These are phyloP conservation scores for Cheilosia impressa DNA, from an alignment of 2,888 invertebrate genomes.

Conservation along the genomic window DNA sequence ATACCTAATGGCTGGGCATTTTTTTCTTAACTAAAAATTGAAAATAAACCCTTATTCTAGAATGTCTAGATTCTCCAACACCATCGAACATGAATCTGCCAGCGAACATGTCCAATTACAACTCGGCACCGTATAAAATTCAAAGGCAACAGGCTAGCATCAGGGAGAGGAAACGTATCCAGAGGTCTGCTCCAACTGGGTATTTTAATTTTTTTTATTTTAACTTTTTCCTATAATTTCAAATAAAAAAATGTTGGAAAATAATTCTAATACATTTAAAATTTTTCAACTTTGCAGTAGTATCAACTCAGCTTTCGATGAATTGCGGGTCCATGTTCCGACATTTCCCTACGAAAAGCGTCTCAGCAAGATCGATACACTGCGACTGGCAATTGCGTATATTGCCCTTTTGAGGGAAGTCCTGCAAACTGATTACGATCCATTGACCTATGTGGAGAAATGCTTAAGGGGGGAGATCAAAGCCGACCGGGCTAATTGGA, in stretches of 20 bases:
- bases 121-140: slow-evolving; percentile 88
- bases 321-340: slow-evolving; percentile 98
- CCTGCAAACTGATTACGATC: slow-evolving; percentile 94
- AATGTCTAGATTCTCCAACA: slow-evolving; percentile 76
- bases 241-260: neutral
- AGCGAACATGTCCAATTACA: slow-evolving; percentile 77
- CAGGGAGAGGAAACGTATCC: slow-evolving; percentile 98
- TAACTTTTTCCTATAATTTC: slow-evolving; percentile 58
- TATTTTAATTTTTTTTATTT: slow-evolving; percentile 84
- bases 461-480: slow-evolving; percentile 95
- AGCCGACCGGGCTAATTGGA: slow-evolving; percentile 96
- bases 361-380: slow-evolving; percentile 98
- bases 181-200: slow-evolving; percentile 97
- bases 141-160: slow-evolving; percentile 96
- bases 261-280: slow-evolving; percentile 3
- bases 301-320: slow-evolving; percentile 99
- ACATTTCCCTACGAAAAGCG: slow-evolving; percentile 99
- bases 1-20: slow-evolving; percentile 10
- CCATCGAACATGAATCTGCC: slow-evolving; percentile 79
- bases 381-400: slow-evolving; percentile 98
- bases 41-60: slow-evolving; percentile 26
- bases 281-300: slow-evolving; percentile 88
- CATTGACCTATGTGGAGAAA: slow-evolving; percentile 96
- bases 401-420: slow-evolving; percentile 96
- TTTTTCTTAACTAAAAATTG: neutral